Base-by-base conservation (phyloP, 2,113 vertebrate species). In the Gnathonemus echidnorhynchus region DNA sequence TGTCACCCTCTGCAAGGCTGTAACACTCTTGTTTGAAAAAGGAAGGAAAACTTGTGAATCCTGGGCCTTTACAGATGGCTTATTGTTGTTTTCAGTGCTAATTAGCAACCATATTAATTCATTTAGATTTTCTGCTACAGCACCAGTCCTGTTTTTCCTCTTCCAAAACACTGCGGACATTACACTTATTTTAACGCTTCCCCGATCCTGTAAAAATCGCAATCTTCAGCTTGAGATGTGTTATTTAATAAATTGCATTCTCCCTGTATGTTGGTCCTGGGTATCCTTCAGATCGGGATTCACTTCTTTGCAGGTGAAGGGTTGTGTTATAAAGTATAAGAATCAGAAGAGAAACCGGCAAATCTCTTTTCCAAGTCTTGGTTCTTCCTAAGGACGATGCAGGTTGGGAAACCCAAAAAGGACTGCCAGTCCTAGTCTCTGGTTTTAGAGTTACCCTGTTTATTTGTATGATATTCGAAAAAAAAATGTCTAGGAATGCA, bases 31-130 rank as follows among this genome's bases (percentile, higher is more conserved):
- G 90, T 90, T 90, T 62, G 84, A 39, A 0, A 87, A 80, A 86
- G 45, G 88, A 42, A 9, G 45, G 27, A 45, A 85, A 91, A 49
- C 88, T 84, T 89, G 62, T 35, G 90, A 84, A 74, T 91, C 93
- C 92, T 94, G 90, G 93, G 93, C 93, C 93, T 94, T 93, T 93
- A 88, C 92, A 93, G 92, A 88, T 92, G 93, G 93, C 93, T 92
- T 86, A 90, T 92, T 92, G 91, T 86, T 52, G 80, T 90, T 42
- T 56, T 89, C 49, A 88, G 66, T 88, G 91, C 92, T 95, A 94
- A 96, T 95, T 94, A 94, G 94, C 90, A 90, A 49, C 87, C 90
- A 91, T 89, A 94, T 94, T 93, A 94, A 95, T 94, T 94, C 93
- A 95, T 95, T 94, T 94, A 93, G 91, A 58, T 90, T 88, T 89